Base-by-base conservation (phyloP, 2,113 vertebrate species). In the Lagopus muta region DNA sequence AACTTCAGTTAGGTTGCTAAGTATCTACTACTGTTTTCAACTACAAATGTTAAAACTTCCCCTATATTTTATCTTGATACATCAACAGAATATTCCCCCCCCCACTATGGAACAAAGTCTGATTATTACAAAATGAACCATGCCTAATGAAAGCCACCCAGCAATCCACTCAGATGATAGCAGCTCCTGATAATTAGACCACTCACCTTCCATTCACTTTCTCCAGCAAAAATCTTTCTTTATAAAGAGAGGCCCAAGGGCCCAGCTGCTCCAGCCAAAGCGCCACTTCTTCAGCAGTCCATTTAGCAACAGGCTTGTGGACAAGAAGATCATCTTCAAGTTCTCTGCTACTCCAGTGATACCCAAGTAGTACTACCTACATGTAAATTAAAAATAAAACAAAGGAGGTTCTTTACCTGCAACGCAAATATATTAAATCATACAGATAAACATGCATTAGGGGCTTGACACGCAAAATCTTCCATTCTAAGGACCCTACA, bases 121-220 rank as follows among this genome's bases (percentile, higher is more conserved):
- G 0, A 40, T 42, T 24, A 60, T 82, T 84, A 66, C 52, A 88
- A 38, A 67, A 47, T 10, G 42, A 5, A 7, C 15, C 3, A 1
- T 3, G 27, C 27, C 38, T 30, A 74, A 38, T 0, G 22, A 54
- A 80, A 42, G 19, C 58, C 48, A n/a, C 27, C 13, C 12, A 73
- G n/a, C 3, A 61, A 40, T 34, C 28, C 36, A 48, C 40, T 15
- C 43, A n/a, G 52, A 32, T 5, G 1, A 28, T 0, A 61, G 8
- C 2, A 74, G 16, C 27, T 47, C 38, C 34, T 32, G 24, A 65
- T 54, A 38, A 13, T 25, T 13, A 67, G 57, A 50, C 18, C 47
- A 48, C 97, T 97, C 92, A 99, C 99, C 99, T 99, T 95, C 99
- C 99, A 65, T 99, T 99, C 50, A 99, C 98, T 55, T 98, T 98